Percentiles rank a stretch among this genome's conserved stretches.
phyloP scores from a whole-genome alignment of 2,888 invertebrate genomes.

The Notodonta dromedarius region DNA sequence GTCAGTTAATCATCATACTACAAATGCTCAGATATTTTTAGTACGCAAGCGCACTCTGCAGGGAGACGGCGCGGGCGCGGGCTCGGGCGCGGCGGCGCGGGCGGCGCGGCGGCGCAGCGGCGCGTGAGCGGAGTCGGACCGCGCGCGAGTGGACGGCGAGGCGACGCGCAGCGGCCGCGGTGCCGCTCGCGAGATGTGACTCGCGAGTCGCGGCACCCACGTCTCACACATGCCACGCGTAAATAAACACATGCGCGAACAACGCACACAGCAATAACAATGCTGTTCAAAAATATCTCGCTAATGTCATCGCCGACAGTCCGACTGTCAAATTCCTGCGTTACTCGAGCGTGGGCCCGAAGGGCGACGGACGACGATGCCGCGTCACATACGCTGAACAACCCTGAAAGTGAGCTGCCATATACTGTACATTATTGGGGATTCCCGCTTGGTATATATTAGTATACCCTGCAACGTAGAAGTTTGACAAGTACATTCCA shows the following conservation, averaged over 20 bases:
- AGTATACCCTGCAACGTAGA: no score
- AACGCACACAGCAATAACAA: constrained; percentile 48
- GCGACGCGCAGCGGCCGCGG: not conserved
- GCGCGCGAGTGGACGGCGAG: not conserved
- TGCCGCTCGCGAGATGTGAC: not conserved
- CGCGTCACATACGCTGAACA: no score
- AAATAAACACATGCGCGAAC: constrained; percentile 30
- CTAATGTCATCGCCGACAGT: constrained; percentile 24
- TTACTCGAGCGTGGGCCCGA: constrained; percentile 8
- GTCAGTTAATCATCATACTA: no score
- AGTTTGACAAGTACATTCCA: no score
- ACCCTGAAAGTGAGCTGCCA: no score
- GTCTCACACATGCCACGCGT: constrained; percentile 29
- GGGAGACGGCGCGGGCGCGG: not conserved
- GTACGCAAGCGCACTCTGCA: not conserved
- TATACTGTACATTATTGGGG: no score
- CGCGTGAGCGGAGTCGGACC: not conserved
- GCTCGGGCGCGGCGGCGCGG: constrained; percentile 5
- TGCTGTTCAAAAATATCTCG: constrained; percentile 54
- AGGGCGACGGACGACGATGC: not conserved
- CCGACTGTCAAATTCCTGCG: constrained; percentile 16
- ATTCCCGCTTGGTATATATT: no score
- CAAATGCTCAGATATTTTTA: not conserved
- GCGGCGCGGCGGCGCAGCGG: not conserved
- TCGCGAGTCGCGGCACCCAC: constrained; percentile 17